Evolutionary conservation across 2,113 vertebrate genomes (phyloP).

Genomic region (Girardinichthys multiradiatus): DNA sequence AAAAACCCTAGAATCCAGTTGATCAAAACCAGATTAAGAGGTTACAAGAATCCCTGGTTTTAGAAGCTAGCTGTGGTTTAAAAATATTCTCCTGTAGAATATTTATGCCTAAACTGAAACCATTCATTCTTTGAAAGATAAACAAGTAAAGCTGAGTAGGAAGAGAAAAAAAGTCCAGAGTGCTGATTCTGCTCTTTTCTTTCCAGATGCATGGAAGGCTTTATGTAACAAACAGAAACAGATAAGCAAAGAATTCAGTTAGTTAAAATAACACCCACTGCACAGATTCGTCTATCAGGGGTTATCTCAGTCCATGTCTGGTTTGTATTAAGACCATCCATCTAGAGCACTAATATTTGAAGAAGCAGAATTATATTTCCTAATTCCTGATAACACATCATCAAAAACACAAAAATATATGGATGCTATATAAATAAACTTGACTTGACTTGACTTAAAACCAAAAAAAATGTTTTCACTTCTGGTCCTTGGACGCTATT

Average conservation of each 20-base stretch:
- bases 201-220: constrained; percentile 15
- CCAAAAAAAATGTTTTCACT: not conserved
- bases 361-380: constrained; percentile 58
- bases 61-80: too few relatives aligned
- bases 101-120: not conserved
- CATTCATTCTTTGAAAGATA: not conserved
- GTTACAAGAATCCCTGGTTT: too few relatives aligned
- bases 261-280: constrained; percentile 53
- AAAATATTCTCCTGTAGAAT: too few relatives aligned
- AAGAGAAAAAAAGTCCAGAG: not conserved
- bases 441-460: too few relatives aligned
- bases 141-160: not conserved
- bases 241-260: constrained; percentile 57
- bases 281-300: constrained; percentile 58
- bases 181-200: not conserved
- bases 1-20: too few relatives aligned
- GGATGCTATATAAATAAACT: too few relatives aligned
- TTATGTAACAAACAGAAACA: not conserved
- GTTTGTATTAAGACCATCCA: constrained; percentile 65
- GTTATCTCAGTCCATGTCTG: constrained; percentile 71
- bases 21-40: too few relatives aligned
- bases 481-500: not conserved
- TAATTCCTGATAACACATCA: constrained; percentile 55
- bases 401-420: too few relatives aligned
- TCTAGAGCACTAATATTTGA: constrained; percentile 64